Base-by-base conservation (phyloP, 2,113 vertebrate genomes). In the Erythrocercus mccallii region DNA sequence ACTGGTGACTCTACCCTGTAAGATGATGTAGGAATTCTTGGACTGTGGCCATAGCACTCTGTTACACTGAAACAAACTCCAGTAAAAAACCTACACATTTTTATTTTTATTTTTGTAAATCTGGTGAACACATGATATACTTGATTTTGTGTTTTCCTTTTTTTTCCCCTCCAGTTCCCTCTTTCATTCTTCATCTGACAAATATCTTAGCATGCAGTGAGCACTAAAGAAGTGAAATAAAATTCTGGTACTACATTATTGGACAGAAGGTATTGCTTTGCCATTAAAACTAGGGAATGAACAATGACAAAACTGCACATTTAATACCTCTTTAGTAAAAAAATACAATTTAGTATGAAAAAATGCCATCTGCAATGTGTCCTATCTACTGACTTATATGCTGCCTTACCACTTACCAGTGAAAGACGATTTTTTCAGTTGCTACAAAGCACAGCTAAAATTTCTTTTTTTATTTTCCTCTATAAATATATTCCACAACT, bases 41-140 rank as follows among this genome's bases (percentile, higher is more conserved):
- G 66, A 92, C 22, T 79, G 28, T 40, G 25, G 37, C 51, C 38
- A 73, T 24, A 0, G 9, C 51, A 81, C 73, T 79, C 68, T 89
- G 64, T 40, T 47, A 51, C n/a, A 84, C 25, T 58, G 38, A 69
- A 81, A 90, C 78, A 54, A 40, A 5, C 2, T 4, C 16, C 31
- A 83, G 74, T 73, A 70, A 30, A 86, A 93, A 93, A 73, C 51
- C 76, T 84, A 83, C 60, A 54, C 18, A 19, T 53, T 81, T 86
- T 84, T 89, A 78, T 86, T 96, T 94, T 81, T 88, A 61, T 72
- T 74, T 91, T 80, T 38, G 38, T 64, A 81, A 70, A 91, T 92
- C 58, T 94, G 64, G 65, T 48, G 72, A 92, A 90, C 50, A 77
- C 80, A 81, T 62, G 64, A 33, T 62, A 33, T 77, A 50, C 42